These are phyloP conservation scores for Oophaga pumilio DNA, from an alignment of 2,113 vertebrate genomes.

Conservation along the genomic window DNA sequence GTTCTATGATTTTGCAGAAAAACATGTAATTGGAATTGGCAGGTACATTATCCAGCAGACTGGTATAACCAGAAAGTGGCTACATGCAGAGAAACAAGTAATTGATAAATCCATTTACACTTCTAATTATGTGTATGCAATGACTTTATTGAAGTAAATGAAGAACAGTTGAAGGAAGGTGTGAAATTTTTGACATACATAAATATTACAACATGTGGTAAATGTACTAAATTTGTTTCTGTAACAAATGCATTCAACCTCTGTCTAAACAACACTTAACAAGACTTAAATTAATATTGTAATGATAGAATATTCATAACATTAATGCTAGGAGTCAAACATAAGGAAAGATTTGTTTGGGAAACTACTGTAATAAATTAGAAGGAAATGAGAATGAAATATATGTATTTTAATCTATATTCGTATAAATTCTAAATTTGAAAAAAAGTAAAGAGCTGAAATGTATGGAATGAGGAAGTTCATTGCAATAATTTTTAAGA, in stretches of 20 bases:
- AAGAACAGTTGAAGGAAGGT: background rate
- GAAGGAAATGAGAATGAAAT: background rate
- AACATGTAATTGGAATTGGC: slow-evolving; percentile 43
- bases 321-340: background rate
- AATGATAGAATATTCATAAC: background rate
- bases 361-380: background rate
- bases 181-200: background rate
- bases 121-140: slow-evolving; percentile 32
- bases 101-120: slow-evolving; percentile 44
- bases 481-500: background rate
- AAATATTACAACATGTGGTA: background rate
- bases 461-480: background rate
- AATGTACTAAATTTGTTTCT: background rate
- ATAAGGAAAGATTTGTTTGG: background rate
- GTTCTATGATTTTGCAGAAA: slow-evolving; percentile 37
- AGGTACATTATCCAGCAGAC: slow-evolving; percentile 38
- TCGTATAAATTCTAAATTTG: no score
- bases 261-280: background rate
- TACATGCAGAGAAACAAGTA: slow-evolving; percentile 42
- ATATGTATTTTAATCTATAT: no score
- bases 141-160: slow-evolving; percentile 5
- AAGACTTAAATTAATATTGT: background rate
- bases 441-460: background rate
- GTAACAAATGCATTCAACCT: background rate
- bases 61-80: slow-evolving; percentile 22